Percentiles rank a stretch among this genome's conserved stretches.
Evolutionary conservation across 2,113 vertebrate species (phyloP).

Genomic region (Donacobius atricapilla): DNA sequence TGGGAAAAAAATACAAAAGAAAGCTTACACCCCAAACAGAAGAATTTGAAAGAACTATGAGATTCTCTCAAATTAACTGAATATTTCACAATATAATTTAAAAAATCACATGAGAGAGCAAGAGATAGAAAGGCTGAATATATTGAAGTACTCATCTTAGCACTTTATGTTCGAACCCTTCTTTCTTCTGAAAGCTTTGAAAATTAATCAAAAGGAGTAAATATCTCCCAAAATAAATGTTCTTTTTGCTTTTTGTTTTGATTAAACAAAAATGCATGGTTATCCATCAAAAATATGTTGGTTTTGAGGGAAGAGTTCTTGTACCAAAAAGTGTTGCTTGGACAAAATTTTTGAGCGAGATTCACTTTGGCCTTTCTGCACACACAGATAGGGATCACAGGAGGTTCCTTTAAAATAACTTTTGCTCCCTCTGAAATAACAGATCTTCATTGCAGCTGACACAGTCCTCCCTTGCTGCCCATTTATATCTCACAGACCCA

Average conservation of each 20-base stretch:
- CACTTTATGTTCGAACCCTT: not conserved
- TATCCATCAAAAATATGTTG: not conserved
- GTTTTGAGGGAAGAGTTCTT: not conserved
- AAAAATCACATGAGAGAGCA: not conserved
- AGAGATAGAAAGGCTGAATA: not conserved
- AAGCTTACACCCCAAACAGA: not conserved
- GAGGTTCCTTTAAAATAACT: not conserved
- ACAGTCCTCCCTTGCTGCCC: not conserved
- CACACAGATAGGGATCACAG: not conserved
- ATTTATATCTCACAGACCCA: not conserved
- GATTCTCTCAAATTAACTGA: not conserved
- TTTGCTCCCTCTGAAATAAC: not conserved
- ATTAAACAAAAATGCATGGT: not conserved
- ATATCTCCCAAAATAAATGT: not conserved
- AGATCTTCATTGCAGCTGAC: not conserved
- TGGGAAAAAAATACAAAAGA: not conserved
- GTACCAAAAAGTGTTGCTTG: not conserved
- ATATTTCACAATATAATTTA: not conserved
- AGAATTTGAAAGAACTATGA: not conserved
- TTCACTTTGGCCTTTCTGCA: not conserved
- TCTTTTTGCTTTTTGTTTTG: not conserved
- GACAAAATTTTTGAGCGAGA: not conserved
- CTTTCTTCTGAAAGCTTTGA: not conserved
- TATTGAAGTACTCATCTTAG: not conserved
- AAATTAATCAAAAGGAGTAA: not conserved